These are phyloP conservation scores for Saiga tatarica DNA, from an alignment of 2,113 vertebrate species.

Conservation along the genomic window DNA sequence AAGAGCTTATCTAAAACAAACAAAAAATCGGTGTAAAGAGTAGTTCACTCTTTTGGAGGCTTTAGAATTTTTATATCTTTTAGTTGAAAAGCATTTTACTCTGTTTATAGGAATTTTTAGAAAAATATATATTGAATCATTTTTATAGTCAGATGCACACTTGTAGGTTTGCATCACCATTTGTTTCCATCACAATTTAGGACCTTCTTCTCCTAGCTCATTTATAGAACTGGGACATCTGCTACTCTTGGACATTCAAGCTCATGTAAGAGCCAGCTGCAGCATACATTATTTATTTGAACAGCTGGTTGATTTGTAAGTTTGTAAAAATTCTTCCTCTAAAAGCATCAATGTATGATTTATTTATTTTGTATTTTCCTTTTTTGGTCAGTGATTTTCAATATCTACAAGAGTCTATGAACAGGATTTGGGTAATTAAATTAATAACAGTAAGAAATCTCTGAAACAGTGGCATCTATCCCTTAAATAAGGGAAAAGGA, in stretches of 20 bases:
- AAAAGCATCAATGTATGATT: background rate
- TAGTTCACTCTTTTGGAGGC: background rate
- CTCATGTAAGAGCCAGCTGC: slow-evolving; percentile 57
- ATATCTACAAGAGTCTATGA: background rate
- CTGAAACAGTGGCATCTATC: background rate
- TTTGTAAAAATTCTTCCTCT: slow-evolving; percentile 33
- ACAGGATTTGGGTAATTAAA: background rate
- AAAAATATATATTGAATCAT: background rate
- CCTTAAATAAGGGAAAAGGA: background rate
- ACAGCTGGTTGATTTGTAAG: slow-evolving; percentile 65
- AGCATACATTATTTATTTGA: slow-evolving; percentile 68
- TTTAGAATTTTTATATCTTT: background rate
- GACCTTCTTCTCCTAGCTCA: slow-evolving; percentile 17
- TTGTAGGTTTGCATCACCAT: slow-evolving; percentile 18
- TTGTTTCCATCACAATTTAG: slow-evolving; percentile 47
- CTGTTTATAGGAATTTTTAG: slow-evolving; percentile 17
- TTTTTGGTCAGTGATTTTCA: slow-evolving; percentile 26
- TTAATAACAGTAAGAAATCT: background rate
- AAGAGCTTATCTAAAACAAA: slow-evolving; percentile 39
- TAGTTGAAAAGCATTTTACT: background rate
- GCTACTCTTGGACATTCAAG: slow-evolving; percentile 44
- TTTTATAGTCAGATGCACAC: slow-evolving; percentile 24
- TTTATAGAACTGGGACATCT: slow-evolving; percentile 68
- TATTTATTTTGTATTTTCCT: slow-evolving; percentile 15
- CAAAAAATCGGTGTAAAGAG: background rate